Conservation (phyloP, 1,140 invertebrate genomes). For the Lanistes nyassanus region DNA sequence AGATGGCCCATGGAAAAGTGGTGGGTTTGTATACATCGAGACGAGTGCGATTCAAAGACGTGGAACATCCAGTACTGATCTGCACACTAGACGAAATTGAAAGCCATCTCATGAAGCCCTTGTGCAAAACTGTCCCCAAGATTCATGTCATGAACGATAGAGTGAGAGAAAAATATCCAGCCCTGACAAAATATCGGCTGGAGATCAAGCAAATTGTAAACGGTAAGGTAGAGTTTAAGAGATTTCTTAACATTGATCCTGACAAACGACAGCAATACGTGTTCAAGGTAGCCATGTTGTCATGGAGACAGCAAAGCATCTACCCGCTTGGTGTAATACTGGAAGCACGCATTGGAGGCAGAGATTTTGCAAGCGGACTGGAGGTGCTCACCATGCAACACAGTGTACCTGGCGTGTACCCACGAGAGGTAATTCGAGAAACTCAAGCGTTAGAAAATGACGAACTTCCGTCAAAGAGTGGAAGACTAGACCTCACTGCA, state of each 20-base stretch:
- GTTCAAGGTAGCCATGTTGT: slow-evolving; percentile 43
- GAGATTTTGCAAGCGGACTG: slow-evolving; percentile 28
- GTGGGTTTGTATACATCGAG: slow-evolving; percentile 41
- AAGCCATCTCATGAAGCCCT: slow-evolving; percentile 52
- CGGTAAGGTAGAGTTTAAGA: slow-evolving; percentile 21
- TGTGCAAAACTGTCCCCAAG: slow-evolving; percentile 56
- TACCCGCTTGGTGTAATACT: slow-evolving; percentile 44
- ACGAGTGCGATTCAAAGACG: slow-evolving; percentile 32
- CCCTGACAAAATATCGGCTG: slow-evolving; percentile 16
- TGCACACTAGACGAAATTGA: slow-evolving; percentile 50
- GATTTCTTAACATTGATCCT: slow-evolving; percentile 30
- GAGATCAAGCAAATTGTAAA: slow-evolving; percentile 29
- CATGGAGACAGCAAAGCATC: slow-evolving; percentile 32
- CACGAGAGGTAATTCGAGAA: not conserved
- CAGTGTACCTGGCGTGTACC: slow-evolving; percentile 26
- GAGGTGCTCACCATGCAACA: slow-evolving; percentile 37
- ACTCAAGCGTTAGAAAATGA: not conserved
- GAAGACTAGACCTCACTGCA: slow-evolving; percentile 65
- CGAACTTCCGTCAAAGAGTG: not conserved
- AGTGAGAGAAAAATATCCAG: slow-evolving; percentile 21
- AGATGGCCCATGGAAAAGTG: slow-evolving; percentile 41
- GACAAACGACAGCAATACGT: slow-evolving; percentile 28
- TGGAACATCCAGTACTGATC: slow-evolving; percentile 43
- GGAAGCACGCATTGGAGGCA: slow-evolving; percentile 25
- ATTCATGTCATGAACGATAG: slow-evolving; percentile 45